Evolutionary conservation across 1,140 invertebrate species (phyloP).

Genomic region (Leptonema lineaticorne): DNA sequence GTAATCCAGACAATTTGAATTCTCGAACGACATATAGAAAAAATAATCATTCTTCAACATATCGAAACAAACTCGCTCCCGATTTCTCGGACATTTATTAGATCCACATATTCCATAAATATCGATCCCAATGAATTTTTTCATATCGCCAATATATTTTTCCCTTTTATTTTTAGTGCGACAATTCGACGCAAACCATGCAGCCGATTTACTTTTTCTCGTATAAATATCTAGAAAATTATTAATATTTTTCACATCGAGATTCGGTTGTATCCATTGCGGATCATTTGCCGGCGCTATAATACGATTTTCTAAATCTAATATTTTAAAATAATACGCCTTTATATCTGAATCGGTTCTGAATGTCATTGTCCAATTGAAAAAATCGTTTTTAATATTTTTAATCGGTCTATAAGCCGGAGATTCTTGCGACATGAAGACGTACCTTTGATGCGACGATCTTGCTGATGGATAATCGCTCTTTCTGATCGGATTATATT

Average conservation of each 20-base stretch:
- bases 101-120: conserved; percentile 65
- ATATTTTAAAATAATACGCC: conserved; percentile 59
- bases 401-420: conserved; percentile 45
- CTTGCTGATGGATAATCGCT: background rate
- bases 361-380: conserved; percentile 64
- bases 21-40: conserved; percentile 68
- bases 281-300: conserved; percentile 41
- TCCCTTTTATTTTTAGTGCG: conserved; percentile 56
- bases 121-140: conserved; percentile 61
- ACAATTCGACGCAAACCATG: conserved; percentile 67
- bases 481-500: conserved; percentile 37
- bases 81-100: conserved; percentile 43
- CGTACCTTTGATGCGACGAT: conserved; percentile 23
- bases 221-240: conserved; percentile 15
- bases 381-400: conserved; percentile 44
- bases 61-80: conserved; percentile 48
- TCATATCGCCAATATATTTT: conserved; percentile 56
- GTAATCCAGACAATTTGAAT: conserved; percentile 59
- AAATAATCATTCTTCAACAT: conserved; percentile 57
- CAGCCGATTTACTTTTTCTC: conserved; percentile 52
- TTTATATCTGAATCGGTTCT: conserved; percentile 64
- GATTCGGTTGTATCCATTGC: conserved; percentile 29
- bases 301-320: conserved; percentile 39
- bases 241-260: background rate
- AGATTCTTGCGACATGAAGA: conserved; percentile 40